Conservation (phyloP, 2,888 invertebrate species). For the Gisinianus flammeolus region DNA sequence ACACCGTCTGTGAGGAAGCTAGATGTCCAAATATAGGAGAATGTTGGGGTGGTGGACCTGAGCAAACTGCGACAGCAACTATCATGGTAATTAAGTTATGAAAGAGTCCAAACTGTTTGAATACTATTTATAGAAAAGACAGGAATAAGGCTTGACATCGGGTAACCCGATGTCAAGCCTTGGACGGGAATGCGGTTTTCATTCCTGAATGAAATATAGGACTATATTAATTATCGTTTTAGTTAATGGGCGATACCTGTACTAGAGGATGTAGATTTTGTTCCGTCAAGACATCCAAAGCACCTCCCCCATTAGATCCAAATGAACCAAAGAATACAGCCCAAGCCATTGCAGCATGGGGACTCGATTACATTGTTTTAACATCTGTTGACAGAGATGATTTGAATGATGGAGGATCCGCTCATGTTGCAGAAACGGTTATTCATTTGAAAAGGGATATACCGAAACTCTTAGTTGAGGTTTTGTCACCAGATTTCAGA, state of each 20-base stretch:
- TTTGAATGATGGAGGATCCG: conserved; percentile 90
- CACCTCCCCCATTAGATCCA: conserved; percentile 87
- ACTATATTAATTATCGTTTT: conserved; percentile 47
- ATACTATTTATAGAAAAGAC: too few relatives aligned
- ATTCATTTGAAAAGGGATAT: conserved; percentile 74
- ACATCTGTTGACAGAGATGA: conserved; percentile 99
- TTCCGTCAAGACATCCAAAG: conserved; percentile 93
- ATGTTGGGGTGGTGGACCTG: conserved; percentile 96
- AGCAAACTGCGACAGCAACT: conserved; percentile 97
- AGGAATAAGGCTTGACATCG: too few relatives aligned
- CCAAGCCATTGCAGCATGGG: conserved; percentile 89
- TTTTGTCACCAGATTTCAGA: conserved; percentile 94
- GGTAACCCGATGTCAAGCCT: too few relatives aligned
- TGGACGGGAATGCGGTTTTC: too few relatives aligned
- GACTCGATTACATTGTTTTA: conserved; percentile 94
- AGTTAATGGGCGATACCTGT: conserved; percentile 98
- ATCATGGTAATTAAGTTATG: conserved; percentile 92
- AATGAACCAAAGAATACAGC: conserved; percentile 93
- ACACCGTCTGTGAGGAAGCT: conserved; percentile 97
- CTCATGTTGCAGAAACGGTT: conserved; percentile 92
- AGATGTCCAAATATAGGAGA: conserved; percentile 98
- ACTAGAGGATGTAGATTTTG: conserved; percentile 98
- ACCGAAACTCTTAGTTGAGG: conserved; percentile 79
- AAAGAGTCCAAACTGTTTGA: too few relatives aligned
- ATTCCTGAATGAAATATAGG: too few relatives aligned